phyloP scores from a whole-genome alignment of 1,140 invertebrate genomes.

The Panagrolaimus sp. region DNA sequence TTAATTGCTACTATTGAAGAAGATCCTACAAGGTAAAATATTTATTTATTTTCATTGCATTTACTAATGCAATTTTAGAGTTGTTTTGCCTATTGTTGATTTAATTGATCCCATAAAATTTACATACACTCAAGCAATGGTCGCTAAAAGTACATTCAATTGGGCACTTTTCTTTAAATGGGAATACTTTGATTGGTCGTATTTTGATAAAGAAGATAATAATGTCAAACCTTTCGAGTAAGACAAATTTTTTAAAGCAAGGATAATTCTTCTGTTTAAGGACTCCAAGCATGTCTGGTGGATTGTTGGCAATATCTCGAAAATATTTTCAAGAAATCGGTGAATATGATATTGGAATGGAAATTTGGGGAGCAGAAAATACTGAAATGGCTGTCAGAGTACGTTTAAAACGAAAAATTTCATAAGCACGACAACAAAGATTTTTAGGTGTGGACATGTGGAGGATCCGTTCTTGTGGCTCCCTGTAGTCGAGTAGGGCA shows the following conservation, averaged over 20 bases:
- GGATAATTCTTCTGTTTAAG: not conserved
- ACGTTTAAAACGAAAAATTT: constrained; percentile 54
- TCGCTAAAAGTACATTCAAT: constrained; percentile 71
- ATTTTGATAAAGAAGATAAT: constrained; percentile 77
- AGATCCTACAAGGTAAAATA: constrained; percentile 25
- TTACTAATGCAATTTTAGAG: constrained; percentile 62
- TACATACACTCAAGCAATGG: constrained; percentile 76
- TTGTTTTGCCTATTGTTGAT: constrained; percentile 88
- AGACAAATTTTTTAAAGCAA: constrained; percentile 62
- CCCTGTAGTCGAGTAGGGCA: constrained; percentile 92
- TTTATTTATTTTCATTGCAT: not conserved
- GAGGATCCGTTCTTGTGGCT: constrained; percentile 80
- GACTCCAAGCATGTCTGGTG: constrained; percentile 80
- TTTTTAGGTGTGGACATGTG: constrained; percentile 98
- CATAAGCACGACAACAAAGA: constrained; percentile 64
- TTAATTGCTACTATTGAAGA: constrained; percentile 69
- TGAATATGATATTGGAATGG: constrained; percentile 70
- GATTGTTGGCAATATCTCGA: constrained; percentile 84
- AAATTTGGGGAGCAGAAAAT: constrained; percentile 60
- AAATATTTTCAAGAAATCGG: constrained; percentile 83
- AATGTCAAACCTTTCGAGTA: constrained; percentile 79
- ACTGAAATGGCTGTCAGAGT: constrained; percentile 73
- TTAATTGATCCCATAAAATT: constrained; percentile 86
- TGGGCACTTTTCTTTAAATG: constrained; percentile 83
- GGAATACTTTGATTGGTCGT: constrained; percentile 89